Evolutionary conservation across 2,888 invertebrate genomes (phyloP), one percentile per base, ranked within the genome.

Genomic region (Masnerella sp.): DNA sequence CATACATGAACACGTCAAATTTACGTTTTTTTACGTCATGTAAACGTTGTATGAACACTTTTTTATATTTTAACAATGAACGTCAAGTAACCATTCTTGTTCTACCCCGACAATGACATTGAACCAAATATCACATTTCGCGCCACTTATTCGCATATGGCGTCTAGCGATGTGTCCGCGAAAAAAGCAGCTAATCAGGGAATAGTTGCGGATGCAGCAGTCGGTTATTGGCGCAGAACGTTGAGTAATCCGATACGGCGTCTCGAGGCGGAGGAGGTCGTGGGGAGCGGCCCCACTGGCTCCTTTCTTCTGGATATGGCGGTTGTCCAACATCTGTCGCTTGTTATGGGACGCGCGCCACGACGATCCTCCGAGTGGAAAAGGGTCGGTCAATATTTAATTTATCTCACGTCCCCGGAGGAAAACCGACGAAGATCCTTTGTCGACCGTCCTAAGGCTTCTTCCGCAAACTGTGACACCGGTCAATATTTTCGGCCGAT

Each of bases 311-410:
- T 20, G 77, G 79, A 79, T 61, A 84, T 83, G 84, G 85, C 83
- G 83, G 80, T 78, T 78, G 80, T 65, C 79, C 79, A 79, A 84
- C 87, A 87, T 87, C 87, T 87, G 87, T 82, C 82, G 83, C 78
- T 81, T 80, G 78, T 80, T 75, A 56, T 58, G 40, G 32, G 45
- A 62, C 68, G 58, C 70, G 45, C 45, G 42, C 49, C 42, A 56
- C 43, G 67, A 67, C 54, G 67, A 61, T 56, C 47, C 40, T 61
- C 65, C 32, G 17, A 42, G 30, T 56, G 47, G 49, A 51, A 62
- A 67, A 70, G 70, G 67, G 67, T 54, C 65, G 65, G 51, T 47
- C 56, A 42, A 69, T 74, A 62, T 70, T 74, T 61, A 49, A 70
- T 74, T 67, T 62, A 51, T 70, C 65, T 74, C 51, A 52, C 61